Evolutionary conservation across 2,888 invertebrate genomes (phyloP), one percentile per base, ranked within the genome.

Genomic region (Hartigia nigra): DNA sequence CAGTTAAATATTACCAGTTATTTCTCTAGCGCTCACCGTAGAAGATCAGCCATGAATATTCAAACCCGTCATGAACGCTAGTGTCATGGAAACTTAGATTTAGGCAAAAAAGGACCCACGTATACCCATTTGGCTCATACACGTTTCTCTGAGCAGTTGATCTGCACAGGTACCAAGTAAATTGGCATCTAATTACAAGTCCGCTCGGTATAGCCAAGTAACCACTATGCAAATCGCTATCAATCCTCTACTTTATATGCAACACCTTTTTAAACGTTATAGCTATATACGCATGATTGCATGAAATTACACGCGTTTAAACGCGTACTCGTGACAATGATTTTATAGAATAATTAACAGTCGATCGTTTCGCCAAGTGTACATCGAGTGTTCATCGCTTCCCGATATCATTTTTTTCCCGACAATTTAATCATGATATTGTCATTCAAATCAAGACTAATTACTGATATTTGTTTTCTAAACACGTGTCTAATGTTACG

Each of bases 211-310:
- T 70, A 75, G 23, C 23, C 75, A 80, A 76, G 76, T 79, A 78
- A 82, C 81, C 70, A 79, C 82, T 84, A 84, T 84, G 84, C 82
- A 84, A 84, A 84, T 84, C 82, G 80, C 82, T 81, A 74, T 81
- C 79, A 77, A 81, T 78, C 78, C 79, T 69, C 74, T 76, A 79
- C 79, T 80, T 77, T 78, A 74, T 78, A 77, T 78, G 80, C 81
- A 77, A 76, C 70, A 75, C 74, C 74, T 78, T 76, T 76, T 76
- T 55, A 39, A 55, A 55, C 55, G 55, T 55, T 23, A 55, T 35
- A 55, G 31, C 69, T 69, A 74, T 69, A 55, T 9, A 23, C 0
- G 23, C 55, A 23, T 5, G 23, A 23, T 55, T 23, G 55, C 55
- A 23, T 3, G 23, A 55, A 55, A 55, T 55, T 55, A 55, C 55